Percentiles rank a stretch among this genome's conserved stretches.
Conservation (phyloP, 2,113 vertebrate species). For the Pavo muticus region DNA sequence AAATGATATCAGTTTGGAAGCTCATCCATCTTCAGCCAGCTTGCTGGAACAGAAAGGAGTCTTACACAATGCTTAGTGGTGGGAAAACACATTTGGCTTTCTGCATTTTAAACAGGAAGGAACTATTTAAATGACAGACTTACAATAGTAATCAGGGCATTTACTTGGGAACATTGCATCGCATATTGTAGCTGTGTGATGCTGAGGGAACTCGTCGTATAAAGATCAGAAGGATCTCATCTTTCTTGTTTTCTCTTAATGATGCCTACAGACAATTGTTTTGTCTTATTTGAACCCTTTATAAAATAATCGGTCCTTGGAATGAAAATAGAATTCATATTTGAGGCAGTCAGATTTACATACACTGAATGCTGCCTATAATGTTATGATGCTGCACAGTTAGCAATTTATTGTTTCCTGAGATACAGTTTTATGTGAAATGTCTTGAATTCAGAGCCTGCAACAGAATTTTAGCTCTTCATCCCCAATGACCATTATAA, state of each 20-base stretch:
- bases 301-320: not conserved
- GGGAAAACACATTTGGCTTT: slow-evolving; percentile 65
- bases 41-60: slow-evolving; percentile 62
- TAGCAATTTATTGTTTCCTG: slow-evolving; percentile 18
- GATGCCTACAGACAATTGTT: not conserved
- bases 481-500: slow-evolving; percentile 60
- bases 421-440: slow-evolving; percentile 48
- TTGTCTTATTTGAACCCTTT: not conserved
- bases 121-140: slow-evolving; percentile 59
- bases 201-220: not conserved
- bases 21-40: slow-evolving; percentile 68
- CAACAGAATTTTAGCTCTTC: slow-evolving; percentile 55
- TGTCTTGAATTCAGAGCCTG: slow-evolving; percentile 57
- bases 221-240: slow-evolving; percentile 15
- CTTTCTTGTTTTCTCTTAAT: not conserved
- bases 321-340: not conserved
- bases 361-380: not conserved
- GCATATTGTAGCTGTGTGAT: not conserved
- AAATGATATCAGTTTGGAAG: slow-evolving; percentile 62
- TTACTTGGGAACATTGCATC: slow-evolving; percentile 17
- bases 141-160: slow-evolving; percentile 53
- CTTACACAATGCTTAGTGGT: slow-evolving; percentile 61
- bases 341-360: not conserved
- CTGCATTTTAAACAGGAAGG: slow-evolving; percentile 71
- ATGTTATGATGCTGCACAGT: not conserved